Percentiles rank a stretch among this genome's conserved stretches.
Evolutionary conservation across 2,888 invertebrate genomes (phyloP).

Genomic region (Ditylenchus weischeri): DNA sequence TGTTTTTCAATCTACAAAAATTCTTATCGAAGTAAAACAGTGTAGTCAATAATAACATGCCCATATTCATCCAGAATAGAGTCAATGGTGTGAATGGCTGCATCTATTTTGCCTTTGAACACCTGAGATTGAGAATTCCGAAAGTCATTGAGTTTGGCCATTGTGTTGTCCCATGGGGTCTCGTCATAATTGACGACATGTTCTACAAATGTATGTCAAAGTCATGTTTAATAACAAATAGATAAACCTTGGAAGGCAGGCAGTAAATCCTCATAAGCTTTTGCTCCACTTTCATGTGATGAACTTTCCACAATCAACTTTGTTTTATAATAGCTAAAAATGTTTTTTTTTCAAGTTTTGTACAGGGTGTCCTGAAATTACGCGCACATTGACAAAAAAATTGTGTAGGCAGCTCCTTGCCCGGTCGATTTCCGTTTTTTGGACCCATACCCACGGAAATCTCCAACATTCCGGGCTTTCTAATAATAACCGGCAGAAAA

Average conservation of each 20-base stretch:
- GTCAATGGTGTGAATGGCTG: slow-evolving; percentile 59
- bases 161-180: slow-evolving; percentile 59
- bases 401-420: too few relatives aligned
- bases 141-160: slow-evolving; percentile 41
- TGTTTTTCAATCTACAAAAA: slow-evolving; percentile 70
- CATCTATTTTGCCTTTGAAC: slow-evolving; percentile 40
- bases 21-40: background rate
- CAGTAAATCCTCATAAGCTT: slow-evolving; percentile 34
- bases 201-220: slow-evolving; percentile 45
- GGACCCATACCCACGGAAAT: too few relatives aligned
- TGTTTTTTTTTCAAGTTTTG: background rate
- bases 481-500: too few relatives aligned
- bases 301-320: slow-evolving; percentile 65
- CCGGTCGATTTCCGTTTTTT: too few relatives aligned
- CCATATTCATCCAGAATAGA: slow-evolving; percentile 54
- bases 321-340: slow-evolving; percentile 63
- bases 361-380: too few relatives aligned
- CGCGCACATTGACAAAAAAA: too few relatives aligned
- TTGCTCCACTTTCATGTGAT: slow-evolving; percentile 38
- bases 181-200: slow-evolving; percentile 62
- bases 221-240: slow-evolving; percentile 37
- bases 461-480: too few relatives aligned
- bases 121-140: slow-evolving; percentile 35
- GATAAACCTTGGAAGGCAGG: slow-evolving; percentile 37
- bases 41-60: slow-evolving; percentile 29